Base-by-base conservation (phyloP, 2,888 invertebrate species). In the Elgonia sp. region DNA sequence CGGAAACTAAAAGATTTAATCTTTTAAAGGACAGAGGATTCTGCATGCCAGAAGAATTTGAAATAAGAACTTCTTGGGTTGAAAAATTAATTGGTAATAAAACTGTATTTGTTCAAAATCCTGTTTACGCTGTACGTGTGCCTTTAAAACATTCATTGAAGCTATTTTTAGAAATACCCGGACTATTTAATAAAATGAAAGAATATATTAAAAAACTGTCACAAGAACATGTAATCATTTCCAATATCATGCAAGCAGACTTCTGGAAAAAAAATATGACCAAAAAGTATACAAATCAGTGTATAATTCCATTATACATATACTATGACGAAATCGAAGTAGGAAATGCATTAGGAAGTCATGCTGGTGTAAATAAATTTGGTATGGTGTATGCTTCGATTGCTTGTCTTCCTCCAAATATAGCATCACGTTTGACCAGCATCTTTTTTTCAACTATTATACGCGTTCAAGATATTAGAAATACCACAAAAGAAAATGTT, bases 381-480 rank as follows among this genome's bases (percentile, higher is more conserved):
- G n/a, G n/a, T n/a, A n/a, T n/a, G n/a, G n/a, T n/a, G n/a, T n/a
- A 90, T 70, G 83, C 73, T 18, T 83, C 88, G 20, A 87, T 89
- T n/a, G 87, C 77, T 72, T 90, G 89, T 55, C 65, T 90, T 40
- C 90, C 90, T 40, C 80, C 82, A 62, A 69, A 87, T 20, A 84
- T 88, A 57, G 70, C 88, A 18, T 90, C 90, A 39, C 79, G 81
- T 50, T 80, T 90, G 57, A 60, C 53, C 21, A 90, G 89, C 69
- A 90, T 90, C 63, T 91, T 92, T 90, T 88, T 92, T 65, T 90
- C 90, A 53, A 87, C 82, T 55, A 65, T 92, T 50, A 76, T 92
- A 84, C 88, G 91, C 85, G 72, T 89, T 67, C 21, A 77, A 57
- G 92, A 92, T 88, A 82, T 91, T 62, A 90, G 90, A 79, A 87